These are phyloP conservation scores for Lottia gigantea DNA, from an alignment of 2,888 invertebrate species.

Conservation along the genomic window DNA sequence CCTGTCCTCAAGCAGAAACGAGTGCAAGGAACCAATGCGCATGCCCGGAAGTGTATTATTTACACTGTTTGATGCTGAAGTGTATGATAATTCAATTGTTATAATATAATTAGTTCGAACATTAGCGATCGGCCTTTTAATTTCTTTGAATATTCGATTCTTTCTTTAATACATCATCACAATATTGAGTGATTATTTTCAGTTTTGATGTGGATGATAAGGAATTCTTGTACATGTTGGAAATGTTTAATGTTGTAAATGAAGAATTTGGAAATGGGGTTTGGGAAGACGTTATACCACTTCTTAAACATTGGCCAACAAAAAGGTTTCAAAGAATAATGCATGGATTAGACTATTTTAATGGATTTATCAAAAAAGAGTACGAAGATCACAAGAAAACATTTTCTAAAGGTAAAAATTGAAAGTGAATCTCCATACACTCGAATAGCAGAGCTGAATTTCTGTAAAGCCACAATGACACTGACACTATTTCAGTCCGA, in stretches of 20 bases:
- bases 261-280: constrained; percentile 14
- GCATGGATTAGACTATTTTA: not conserved
- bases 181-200: not conserved
- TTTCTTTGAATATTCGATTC: no score
- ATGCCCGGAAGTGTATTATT: no score
- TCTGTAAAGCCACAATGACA: no score
- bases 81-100: no score
- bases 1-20: no score
- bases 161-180: not conserved
- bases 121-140: no score
- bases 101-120: no score
- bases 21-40: no score
- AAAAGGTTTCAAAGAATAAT: not conserved
- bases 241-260: not conserved
- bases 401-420: constrained; percentile 22
- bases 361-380: not conserved
- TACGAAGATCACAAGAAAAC: constrained; percentile 20
- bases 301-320: constrained; percentile 15
- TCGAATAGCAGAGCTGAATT: no score
- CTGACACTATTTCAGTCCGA: no score
- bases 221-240: not conserved
- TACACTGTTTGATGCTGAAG: no score
- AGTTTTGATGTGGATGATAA: constrained; percentile 18
- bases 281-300: constrained; percentile 25
- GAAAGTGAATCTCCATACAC: no score